These are phyloP conservation scores for Lucilia cuprina DNA, from an alignment of 1,140 invertebrate genomes.

Conservation along the genomic window DNA sequence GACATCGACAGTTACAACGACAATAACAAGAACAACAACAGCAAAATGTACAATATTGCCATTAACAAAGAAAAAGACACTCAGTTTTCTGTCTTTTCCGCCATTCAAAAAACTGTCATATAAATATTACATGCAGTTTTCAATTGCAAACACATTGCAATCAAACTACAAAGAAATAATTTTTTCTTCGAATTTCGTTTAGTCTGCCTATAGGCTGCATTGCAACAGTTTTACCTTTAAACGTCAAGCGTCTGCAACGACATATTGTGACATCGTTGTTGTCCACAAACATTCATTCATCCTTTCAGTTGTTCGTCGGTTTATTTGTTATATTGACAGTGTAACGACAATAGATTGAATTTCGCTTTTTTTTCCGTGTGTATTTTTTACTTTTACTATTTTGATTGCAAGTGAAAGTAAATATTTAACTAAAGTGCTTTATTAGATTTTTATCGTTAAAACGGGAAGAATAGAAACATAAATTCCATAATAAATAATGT, in stretches of 20 bases:
- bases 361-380: background rate
- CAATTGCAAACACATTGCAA: background rate
- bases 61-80: background rate
- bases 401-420: conserved; percentile 16
- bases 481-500: background rate
- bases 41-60: background rate
- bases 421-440: background rate
- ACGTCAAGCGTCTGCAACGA: background rate
- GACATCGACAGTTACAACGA: background rate
- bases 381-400: background rate
- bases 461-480: background rate
- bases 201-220: conserved; percentile 9
- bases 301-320: no score
- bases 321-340: background rate
- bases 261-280: no score
- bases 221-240: conserved; percentile 20
- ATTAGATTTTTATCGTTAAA: background rate
- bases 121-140: background rate
- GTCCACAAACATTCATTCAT: no score
- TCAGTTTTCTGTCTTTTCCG: background rate
- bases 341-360: background rate
- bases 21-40: background rate
- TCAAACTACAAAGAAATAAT: background rate
- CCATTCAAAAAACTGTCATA: background rate
- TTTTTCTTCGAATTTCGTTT: background rate